A percentile compares a stretch with the other conserved stretches of the same genome.
These are phyloP conservation scores for Torymus aiolomorphi DNA, from an alignment of 2,888 invertebrate species.

Conservation along the genomic window DNA sequence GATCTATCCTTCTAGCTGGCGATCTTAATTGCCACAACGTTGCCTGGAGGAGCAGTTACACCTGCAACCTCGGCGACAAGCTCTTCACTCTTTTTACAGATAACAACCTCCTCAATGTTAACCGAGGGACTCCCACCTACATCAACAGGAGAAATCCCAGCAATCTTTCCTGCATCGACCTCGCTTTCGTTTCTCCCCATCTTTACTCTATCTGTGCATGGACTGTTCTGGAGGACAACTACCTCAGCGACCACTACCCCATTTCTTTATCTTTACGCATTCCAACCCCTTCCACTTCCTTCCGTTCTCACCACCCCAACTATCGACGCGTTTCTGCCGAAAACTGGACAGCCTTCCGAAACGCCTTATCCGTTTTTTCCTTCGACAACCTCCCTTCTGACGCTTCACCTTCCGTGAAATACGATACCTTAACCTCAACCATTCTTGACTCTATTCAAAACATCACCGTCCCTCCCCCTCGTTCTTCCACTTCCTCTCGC, in stretches of 20 bases:
- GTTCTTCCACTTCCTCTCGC: not conserved
- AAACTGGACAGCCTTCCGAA: too few species aligned
- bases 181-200: slow-evolving; percentile 40
- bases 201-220: slow-evolving; percentile 27
- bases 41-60: not conserved
- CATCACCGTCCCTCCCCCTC: too few species aligned
- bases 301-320: not conserved
- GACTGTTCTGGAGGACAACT: slow-evolving; percentile 29
- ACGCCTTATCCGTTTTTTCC: too few species aligned
- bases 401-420: not conserved
- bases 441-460: not conserved
- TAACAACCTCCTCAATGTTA: slow-evolving; percentile 31
- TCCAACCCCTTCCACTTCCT: not conserved
- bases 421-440: not conserved
- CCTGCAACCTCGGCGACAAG: not conserved
- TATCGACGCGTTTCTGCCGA: not conserved
- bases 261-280: not conserved
- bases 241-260: slow-evolving; percentile 49
- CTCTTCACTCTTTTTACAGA: slow-evolving; percentile 1
- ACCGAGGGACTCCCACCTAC: slow-evolving; percentile 38
- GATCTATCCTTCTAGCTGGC: not conserved
- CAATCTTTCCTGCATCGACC: slow-evolving; percentile 31
- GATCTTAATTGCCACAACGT: slow-evolving; percentile 11
- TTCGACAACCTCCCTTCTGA: not conserved
- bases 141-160: slow-evolving; percentile 6